Conservation (phyloP, 2,113 vertebrate genomes). For the Saccopteryx leptura region DNA sequence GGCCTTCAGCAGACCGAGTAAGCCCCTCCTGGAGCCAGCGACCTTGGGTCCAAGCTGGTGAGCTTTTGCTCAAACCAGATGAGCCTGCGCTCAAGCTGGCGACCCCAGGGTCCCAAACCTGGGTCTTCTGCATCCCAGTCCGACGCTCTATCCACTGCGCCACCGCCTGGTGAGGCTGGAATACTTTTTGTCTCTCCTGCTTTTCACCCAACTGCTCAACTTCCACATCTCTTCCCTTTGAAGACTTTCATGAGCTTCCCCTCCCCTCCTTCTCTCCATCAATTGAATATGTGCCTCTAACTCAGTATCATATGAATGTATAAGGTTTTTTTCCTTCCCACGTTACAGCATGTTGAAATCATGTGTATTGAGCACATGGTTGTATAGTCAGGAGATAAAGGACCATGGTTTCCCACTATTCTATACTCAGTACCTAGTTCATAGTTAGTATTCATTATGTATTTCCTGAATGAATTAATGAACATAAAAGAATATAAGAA, state of each 20-base stretch:
- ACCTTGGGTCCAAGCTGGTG: too few relatives aligned
- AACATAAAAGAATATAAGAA: conserved; percentile 3
- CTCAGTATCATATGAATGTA: not conserved
- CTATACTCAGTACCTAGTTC: not conserved
- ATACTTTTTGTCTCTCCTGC: not conserved
- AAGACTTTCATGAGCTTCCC: not conserved
- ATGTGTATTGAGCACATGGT: not conserved
- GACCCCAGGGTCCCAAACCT: too few relatives aligned
- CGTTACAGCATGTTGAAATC: not conserved
- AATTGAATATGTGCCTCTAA: not conserved
- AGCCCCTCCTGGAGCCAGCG: too few relatives aligned
- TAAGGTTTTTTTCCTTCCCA: not conserved
- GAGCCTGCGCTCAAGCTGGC: too few relatives aligned
- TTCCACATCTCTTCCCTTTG: not conserved
- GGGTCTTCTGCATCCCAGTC: too few relatives aligned
- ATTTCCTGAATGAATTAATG: conserved; percentile 34
- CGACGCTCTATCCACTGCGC: too few relatives aligned
- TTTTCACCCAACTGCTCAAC: not conserved
- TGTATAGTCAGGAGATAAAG: not conserved
- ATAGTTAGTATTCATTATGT: not conserved
- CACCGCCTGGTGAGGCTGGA: not conserved
- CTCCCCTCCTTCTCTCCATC: not conserved
- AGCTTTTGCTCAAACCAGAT: too few relatives aligned
- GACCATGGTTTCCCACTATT: not conserved
- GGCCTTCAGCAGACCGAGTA: too few relatives aligned